Conservation (phyloP, 2,888 invertebrate species). For the Nephrocerus scutellatus region DNA sequence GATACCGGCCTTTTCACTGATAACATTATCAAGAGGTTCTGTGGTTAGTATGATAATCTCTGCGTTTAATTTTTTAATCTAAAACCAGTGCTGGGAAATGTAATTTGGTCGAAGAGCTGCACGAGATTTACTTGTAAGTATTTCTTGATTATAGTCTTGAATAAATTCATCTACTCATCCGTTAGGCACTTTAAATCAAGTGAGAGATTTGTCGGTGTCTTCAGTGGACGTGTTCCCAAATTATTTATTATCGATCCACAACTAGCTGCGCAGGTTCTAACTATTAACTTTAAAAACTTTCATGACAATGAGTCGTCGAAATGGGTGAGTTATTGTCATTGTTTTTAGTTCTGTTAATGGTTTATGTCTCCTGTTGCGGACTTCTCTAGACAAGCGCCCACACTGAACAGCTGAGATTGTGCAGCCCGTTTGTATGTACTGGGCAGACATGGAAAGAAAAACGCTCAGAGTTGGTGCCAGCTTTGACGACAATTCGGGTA, state of each 20-base stretch:
- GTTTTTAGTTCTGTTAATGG: not conserved
- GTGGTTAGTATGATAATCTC: too few relatives aligned
- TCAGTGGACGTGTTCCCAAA: conserved; percentile 32
- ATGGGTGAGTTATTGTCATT: conserved; percentile 23
- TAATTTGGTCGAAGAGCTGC: conserved; percentile 37
- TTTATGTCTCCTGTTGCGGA: not conserved
- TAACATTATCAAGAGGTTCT: too few relatives aligned
- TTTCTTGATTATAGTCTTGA: not conserved
- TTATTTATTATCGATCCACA: conserved; percentile 41
- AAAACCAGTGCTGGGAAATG: conserved; percentile 25
- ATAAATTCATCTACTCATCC: not conserved
- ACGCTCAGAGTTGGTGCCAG: conserved; percentile 47
- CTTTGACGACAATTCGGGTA: conserved; percentile 49
- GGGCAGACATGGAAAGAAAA: conserved; percentile 48
- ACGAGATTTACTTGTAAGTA: conserved; percentile 43
- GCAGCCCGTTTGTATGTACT: conserved; percentile 47
- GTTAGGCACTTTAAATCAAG: conserved; percentile 27
- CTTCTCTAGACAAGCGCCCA: conserved; percentile 19
- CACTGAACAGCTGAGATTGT: conserved; percentile 25
- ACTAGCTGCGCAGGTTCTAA: conserved; percentile 26
- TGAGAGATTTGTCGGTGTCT: conserved; percentile 42
- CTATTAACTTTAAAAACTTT: conserved; percentile 25
- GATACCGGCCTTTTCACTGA: too few relatives aligned
- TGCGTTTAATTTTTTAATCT: too few relatives aligned
- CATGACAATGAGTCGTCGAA: conserved; percentile 29